These are phyloP conservation scores for Menidia menidia DNA, from an alignment of 2,797 vertebrate genomes.

Conservation along the genomic window DNA sequence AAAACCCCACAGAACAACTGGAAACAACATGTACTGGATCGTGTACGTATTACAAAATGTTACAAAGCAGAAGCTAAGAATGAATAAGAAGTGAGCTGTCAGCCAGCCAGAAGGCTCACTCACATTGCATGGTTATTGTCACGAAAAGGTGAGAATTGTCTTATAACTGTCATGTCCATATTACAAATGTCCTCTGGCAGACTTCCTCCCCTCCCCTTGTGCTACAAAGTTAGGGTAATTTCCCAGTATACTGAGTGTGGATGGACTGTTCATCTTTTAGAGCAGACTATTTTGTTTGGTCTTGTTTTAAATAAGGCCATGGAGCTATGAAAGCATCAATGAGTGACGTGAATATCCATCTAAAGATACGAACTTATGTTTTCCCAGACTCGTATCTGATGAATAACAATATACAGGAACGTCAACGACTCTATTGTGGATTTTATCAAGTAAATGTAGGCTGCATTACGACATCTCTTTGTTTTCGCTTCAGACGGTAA, in stretches of 20 bases:
- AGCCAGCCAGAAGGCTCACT: background rate
- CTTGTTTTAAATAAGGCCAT: background rate
- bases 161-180: background rate
- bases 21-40: accelerated
- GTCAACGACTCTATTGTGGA: background rate
- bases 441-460: accelerated
- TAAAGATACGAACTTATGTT: too few species aligned
- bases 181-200: background rate
- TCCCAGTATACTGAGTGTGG: background rate
- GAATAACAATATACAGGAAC: background rate
- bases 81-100: background rate
- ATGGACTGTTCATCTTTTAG: background rate
- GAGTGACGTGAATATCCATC: too few species aligned
- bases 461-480: accelerated
- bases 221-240: background rate
- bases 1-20: background rate
- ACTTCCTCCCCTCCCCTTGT: background rate
- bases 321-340: background rate
- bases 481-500: slow-evolving; percentile 36
- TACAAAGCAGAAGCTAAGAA: background rate
- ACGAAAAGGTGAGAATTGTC: too few species aligned
- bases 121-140: background rate
- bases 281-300: background rate
- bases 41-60: background rate
- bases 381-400: accelerated